A percentile compares a stretch with the other conserved stretches of the same genome.
Evolutionary conservation across 2,797 vertebrate species (phyloP).

Genomic region (Enteromius paludinosus): DNA sequence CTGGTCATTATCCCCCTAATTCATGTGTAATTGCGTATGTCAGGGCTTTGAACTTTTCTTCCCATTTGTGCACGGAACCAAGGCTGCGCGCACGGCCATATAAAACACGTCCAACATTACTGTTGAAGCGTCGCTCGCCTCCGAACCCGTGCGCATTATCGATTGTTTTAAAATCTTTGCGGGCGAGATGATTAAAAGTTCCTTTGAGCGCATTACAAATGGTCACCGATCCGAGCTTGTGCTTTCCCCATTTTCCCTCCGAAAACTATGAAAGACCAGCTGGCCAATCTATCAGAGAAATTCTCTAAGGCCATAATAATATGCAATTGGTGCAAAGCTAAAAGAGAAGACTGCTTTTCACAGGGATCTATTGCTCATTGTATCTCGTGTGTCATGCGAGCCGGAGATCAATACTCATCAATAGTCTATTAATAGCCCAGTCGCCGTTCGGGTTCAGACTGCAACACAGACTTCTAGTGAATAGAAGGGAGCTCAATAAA

Average conservation of each 20-base stretch:
- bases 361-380: constrained; percentile 83
- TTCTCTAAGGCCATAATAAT: constrained; percentile 82
- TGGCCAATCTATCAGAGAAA: constrained; percentile 64
- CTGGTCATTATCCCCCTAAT: constrained; percentile 79
- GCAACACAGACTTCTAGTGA: constrained; percentile 75
- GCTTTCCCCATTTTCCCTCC: constrained; percentile 14
- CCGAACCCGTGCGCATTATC: constrained; percentile 23
- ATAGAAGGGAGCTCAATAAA: constrained; percentile 80
- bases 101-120: constrained; percentile 40
- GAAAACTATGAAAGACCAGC: constrained; percentile 47
- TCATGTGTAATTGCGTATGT: constrained; percentile 78
- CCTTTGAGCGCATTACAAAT: constrained; percentile 56
- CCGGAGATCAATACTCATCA: constrained; percentile 82
- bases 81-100: constrained; percentile 40
- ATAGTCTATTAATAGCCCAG: constrained; percentile 87
- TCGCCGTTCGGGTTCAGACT: constrained; percentile 73
- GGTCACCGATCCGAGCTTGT: constrained; percentile 43
- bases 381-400: constrained; percentile 82
- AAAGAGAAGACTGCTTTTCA: constrained; percentile 80
- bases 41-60: constrained; percentile 72
- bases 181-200: constrained; percentile 46
- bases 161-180: constrained; percentile 53
- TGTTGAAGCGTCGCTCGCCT: constrained; percentile 17
- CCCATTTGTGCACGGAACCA: constrained; percentile 71
- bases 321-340: constrained; percentile 83